Evolutionary conservation across 2,797 vertebrate genomes (phyloP).

Genomic region (Syndactyla subalaris): DNA sequence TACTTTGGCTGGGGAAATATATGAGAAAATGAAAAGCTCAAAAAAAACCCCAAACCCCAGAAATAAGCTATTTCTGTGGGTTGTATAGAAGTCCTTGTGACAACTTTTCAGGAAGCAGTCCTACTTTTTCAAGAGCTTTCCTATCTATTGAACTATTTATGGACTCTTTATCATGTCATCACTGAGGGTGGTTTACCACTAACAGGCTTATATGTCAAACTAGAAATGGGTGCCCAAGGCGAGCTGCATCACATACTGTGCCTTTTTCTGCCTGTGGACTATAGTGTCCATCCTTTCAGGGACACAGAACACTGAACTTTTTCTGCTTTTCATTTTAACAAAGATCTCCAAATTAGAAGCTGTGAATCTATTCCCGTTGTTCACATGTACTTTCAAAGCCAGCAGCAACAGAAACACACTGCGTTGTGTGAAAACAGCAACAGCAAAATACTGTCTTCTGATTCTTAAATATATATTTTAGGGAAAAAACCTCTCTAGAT

Average conservation of each 20-base stretch:
- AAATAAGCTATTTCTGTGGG: background rate
- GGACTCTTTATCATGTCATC: background rate
- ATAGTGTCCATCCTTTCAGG: background rate
- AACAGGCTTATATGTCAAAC: background rate
- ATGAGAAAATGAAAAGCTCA: slow-evolving; percentile 17
- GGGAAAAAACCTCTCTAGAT: background rate
- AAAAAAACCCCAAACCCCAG: background rate
- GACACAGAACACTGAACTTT: background rate
- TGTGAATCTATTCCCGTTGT: background rate
- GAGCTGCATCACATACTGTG: background rate
- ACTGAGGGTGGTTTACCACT: background rate
- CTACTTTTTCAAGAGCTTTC: background rate
- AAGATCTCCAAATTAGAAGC: background rate
- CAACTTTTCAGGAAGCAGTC: background rate
- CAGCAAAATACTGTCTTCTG: background rate
- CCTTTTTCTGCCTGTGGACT: background rate
- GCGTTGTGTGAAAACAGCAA: background rate
- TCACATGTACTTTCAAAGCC: background rate
- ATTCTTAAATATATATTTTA: background rate
- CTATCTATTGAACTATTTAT: background rate
- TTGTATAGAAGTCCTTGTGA: background rate
- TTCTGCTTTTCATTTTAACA: background rate
- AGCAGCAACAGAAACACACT: background rate
- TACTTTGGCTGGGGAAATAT: slow-evolving; percentile 7
- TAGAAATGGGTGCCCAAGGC: background rate